Evolutionary conservation across 2,113 vertebrate genomes (phyloP).

Genomic region (Ancistrus triradiatus): DNA sequence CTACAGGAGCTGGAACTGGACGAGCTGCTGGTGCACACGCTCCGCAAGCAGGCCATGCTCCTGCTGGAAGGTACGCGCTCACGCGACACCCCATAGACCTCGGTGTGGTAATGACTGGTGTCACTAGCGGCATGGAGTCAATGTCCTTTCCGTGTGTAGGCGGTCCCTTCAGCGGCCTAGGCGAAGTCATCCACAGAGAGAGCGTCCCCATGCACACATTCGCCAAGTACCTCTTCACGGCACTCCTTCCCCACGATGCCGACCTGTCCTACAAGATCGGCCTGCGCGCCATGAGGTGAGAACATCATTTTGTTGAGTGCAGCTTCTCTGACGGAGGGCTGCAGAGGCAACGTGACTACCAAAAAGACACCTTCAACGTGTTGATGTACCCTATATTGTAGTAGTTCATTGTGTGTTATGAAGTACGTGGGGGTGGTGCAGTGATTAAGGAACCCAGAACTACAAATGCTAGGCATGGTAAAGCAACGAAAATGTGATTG

Average conservation of each 20-base stretch:
- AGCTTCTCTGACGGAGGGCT: too few species aligned
- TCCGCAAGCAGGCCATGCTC: slow-evolving; percentile 88
- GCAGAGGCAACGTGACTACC: too few species aligned
- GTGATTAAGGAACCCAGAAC: too few species aligned
- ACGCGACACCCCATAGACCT: not conserved
- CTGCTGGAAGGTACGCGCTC: slow-evolving; percentile 89
- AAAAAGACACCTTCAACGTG: too few species aligned
- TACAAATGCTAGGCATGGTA: too few species aligned
- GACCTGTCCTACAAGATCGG: slow-evolving; percentile 95
- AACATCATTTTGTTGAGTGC: too few species aligned
- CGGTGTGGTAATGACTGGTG: not conserved
- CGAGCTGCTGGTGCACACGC: slow-evolving; percentile 82
- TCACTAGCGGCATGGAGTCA: too few species aligned
- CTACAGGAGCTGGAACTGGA: slow-evolving; percentile 94
- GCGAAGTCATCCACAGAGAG: slow-evolving; percentile 95
- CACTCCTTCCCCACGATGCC: slow-evolving; percentile 88
- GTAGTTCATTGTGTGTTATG: too few species aligned
- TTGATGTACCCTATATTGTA: too few species aligned
- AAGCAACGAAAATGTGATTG: too few species aligned
- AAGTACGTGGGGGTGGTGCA: too few species aligned
- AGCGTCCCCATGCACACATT: slow-evolving; percentile 98
- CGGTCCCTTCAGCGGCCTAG: slow-evolving; percentile 93
- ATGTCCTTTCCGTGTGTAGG: slow-evolving; percentile 60
- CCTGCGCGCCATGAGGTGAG: slow-evolving; percentile 93
- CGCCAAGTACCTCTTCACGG: slow-evolving; percentile 96